Evolutionary conservation across 2,113 vertebrate species (phyloP).

Genomic region (Phalacrocorax pelagicus): DNA sequence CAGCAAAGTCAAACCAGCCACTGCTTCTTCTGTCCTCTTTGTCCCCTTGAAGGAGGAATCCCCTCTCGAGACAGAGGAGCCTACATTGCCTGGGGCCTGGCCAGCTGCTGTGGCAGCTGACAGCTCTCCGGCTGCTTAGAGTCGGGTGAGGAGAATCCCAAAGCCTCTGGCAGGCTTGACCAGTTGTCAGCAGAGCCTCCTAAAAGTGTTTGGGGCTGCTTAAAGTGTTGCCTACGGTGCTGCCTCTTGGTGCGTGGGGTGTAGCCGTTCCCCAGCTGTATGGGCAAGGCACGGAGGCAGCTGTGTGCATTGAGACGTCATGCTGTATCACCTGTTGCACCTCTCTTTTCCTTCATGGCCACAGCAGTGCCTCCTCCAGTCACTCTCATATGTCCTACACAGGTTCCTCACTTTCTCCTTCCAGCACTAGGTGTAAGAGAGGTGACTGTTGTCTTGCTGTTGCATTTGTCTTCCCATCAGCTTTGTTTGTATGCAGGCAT

Average conservation of each 20-base stretch:
- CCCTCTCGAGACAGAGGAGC: not conserved
- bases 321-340: not conserved
- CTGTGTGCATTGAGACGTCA: not conserved
- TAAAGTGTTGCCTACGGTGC: not conserved
- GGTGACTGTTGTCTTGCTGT: not conserved
- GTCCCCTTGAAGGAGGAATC: constrained; percentile 58
- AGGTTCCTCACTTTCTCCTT: not conserved
- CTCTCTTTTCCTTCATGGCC: not conserved
- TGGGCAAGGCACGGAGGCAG: not conserved
- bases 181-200: not conserved
- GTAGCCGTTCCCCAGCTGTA: not conserved
- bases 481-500: not conserved
- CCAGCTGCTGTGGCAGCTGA: not conserved
- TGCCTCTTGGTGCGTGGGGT: not conserved
- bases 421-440: not conserved
- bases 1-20: constrained; percentile 63
- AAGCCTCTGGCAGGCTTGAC: not conserved
- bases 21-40: constrained; percentile 34
- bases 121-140: not conserved
- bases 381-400: fast-evolving
- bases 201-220: not conserved
- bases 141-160: not conserved
- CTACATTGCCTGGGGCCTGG: constrained; percentile 32
- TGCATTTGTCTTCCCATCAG: not conserved
- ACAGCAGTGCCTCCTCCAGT: not conserved